Evolutionary conservation across 2,113 vertebrate species (phyloP).

Genomic region (Laticauda laticaudata): DNA sequence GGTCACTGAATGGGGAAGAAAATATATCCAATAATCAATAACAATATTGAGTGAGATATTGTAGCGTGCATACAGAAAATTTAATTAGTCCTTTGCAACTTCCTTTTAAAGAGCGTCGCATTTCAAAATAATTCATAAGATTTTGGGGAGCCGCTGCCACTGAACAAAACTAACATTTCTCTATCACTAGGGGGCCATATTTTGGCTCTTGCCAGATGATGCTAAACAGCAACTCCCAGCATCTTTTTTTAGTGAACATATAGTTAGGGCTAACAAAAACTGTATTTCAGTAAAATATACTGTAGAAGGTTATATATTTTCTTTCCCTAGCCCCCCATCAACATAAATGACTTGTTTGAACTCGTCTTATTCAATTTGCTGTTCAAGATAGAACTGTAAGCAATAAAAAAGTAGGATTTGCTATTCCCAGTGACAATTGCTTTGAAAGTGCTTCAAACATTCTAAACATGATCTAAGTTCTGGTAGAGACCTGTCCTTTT

Average conservation of each 20-base stretch:
- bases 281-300: background rate
- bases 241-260: background rate
- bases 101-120: background rate
- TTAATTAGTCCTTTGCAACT: background rate
- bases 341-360: background rate
- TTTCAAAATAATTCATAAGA: background rate
- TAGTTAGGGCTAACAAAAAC: background rate
- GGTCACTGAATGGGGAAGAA: background rate
- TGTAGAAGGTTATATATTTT: background rate
- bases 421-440: background rate
- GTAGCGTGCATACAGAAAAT: background rate
- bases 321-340: background rate
- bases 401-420: background rate
- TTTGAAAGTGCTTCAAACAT: background rate
- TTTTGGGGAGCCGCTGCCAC: background rate
- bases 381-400: background rate
- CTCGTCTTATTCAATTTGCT: background rate
- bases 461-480: slow-evolving; percentile 20
- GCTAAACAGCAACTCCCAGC: background rate
- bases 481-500: slow-evolving; percentile 19
- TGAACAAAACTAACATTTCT: background rate
- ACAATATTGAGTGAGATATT: background rate
- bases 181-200: background rate
- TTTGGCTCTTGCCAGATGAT: background rate
- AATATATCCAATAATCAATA: background rate